phyloP scores from a whole-genome alignment of 2,888 invertebrate species.

The Drosophila paramelanica region DNA sequence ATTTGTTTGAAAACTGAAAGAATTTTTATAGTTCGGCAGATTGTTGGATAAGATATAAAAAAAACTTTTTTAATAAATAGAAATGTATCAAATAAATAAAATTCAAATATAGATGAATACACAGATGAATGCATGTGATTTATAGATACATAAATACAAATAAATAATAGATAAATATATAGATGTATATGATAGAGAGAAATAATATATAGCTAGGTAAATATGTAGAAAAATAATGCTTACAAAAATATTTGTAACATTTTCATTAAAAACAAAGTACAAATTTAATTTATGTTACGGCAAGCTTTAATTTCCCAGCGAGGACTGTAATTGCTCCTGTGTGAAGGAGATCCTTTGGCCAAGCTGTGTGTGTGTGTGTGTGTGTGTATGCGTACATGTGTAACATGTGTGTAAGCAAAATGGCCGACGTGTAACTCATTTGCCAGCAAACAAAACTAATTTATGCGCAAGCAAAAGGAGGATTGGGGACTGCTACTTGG shows the following conservation, averaged over 20 bases:
- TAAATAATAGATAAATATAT: not conserved
- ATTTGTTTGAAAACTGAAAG: too few relatives aligned
- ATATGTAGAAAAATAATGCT: too few relatives aligned
- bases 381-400: constrained; percentile 31
- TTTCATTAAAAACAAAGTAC: too few relatives aligned
- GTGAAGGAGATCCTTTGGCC: constrained; percentile 34
- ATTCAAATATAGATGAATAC: not conserved
- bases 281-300: not conserved
- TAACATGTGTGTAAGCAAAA: constrained; percentile 48
- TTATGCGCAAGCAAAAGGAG: constrained; percentile 62
- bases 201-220: not conserved
- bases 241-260: too few relatives aligned
- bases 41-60: too few relatives aligned
- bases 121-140: too few relatives aligned
- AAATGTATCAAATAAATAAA: not conserved
- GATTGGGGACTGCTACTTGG: constrained; percentile 1
- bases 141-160: too few relatives aligned
- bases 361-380: constrained; percentile 17
- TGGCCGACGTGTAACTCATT: constrained; percentile 67
- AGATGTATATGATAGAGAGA: not conserved
- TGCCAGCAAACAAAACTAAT: constrained; percentile 75
- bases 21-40: too few relatives aligned
- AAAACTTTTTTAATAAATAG: not conserved
- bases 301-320: not conserved
- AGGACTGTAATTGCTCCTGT: not conserved